Evolutionary conservation across 1,140 invertebrate species (phyloP).

Genomic region (Musca domestica): DNA sequence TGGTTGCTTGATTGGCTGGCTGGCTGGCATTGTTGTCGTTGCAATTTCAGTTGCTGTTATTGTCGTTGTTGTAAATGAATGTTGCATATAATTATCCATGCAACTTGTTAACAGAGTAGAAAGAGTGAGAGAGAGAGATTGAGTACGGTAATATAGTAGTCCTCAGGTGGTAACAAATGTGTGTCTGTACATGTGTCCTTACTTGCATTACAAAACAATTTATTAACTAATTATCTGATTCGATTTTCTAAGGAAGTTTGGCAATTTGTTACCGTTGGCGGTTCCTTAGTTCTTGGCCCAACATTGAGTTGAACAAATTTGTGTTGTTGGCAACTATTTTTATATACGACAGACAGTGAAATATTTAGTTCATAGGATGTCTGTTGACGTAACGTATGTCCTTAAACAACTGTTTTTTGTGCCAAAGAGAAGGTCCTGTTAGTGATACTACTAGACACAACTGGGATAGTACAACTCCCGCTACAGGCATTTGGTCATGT

Average conservation of each 20-base stretch:
- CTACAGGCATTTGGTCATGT: no score
- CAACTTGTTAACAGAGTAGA: constrained; percentile 14
- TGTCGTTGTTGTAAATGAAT: not conserved
- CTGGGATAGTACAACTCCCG: no score
- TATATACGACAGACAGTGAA: no score
- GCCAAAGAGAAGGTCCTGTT: no score
- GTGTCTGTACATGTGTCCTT: not conserved
- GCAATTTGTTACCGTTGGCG: not conserved
- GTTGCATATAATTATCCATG: constrained; percentile 21
- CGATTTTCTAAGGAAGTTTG: constrained; percentile 12
- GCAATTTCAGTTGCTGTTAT: not conserved
- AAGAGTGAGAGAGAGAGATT: constrained; percentile 5
- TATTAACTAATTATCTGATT: constrained; percentile 20
- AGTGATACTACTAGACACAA: no score
- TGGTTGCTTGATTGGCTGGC: no score
- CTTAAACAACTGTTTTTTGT: not conserved
- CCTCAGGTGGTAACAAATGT: not conserved
- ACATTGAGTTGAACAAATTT: no score
- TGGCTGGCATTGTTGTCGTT: not conserved
- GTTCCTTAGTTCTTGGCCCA: not conserved
- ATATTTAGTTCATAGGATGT: no score
- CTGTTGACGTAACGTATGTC: not conserved
- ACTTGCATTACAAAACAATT: constrained; percentile 16
- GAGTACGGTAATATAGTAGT: not conserved
- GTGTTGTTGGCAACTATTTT: no score